Evolutionary conservation across 2,797 vertebrate species (phyloP), one percentile per base, ranked within the genome.

Genomic region (Neomorphus geoffroyi): DNA sequence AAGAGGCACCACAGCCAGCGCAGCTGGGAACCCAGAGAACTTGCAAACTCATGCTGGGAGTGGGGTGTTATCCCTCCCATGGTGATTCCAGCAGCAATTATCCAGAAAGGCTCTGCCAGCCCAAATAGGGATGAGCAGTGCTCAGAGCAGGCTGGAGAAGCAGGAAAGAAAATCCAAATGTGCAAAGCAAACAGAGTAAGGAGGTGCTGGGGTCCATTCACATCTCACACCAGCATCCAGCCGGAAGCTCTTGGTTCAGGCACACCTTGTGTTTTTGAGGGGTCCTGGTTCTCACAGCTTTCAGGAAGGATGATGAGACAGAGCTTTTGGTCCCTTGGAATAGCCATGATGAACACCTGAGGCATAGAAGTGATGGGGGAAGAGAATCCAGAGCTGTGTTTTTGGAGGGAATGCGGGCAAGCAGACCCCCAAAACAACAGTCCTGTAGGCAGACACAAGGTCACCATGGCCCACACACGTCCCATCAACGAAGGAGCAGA

Each of bases 1-100:
- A 71, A 60, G 73, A 88, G 86, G 77, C 88, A 41, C 51, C 61
- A 93, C 78, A 93, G 77, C 45, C 64, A 41, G 41, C 77, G 90
- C 73, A 91, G 58, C 73, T 74, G 70, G 28, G 51, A 88, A 30
- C 69, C 17, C 15, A 2, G 67, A 80, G 60, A 57, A 81, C 51
- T 48, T 46, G 35, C 64, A 66, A 51, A 70, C 21, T 45, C 0
- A 0, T 73, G 45, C 39, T 60, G n/a, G 28, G 15, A 64, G 13
- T 22, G 54, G 15, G 30, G 3, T 4, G 1, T 75, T 74, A 51
- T 90, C 46, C 70, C 12, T 8, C 19, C 32, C 48, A 6, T 0
- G 0, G 4, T 23, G 1, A 0, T 19, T 84, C 45, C 80, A 43
- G 53, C 48, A 84, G 62, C 41, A 12, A 22, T 48, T n/a, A 48